phyloP scores from a whole-genome alignment of 2,888 invertebrate species.

The Poecilus cupreus region DNA sequence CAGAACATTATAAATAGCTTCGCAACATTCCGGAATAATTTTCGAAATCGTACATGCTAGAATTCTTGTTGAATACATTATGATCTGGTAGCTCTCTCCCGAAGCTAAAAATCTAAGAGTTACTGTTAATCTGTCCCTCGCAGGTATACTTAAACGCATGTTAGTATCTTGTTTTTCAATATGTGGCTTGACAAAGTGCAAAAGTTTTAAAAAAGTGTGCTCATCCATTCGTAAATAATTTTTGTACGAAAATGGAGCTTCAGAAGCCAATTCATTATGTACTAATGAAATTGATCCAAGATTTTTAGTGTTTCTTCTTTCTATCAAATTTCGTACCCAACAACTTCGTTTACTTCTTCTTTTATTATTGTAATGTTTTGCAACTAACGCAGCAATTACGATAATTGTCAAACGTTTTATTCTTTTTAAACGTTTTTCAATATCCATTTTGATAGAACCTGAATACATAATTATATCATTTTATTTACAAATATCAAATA shows the following conservation, averaged over 20 bases:
- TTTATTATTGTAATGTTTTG: too few relatives aligned
- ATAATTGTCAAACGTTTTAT: too few relatives aligned
- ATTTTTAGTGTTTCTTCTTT: too few relatives aligned
- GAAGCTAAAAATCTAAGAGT: conserved; percentile 36
- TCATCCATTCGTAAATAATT: conserved; percentile 7
- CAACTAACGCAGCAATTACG: too few relatives aligned
- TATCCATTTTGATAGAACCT: too few relatives aligned
- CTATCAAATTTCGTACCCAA: too few relatives aligned
- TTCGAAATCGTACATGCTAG: background rate
- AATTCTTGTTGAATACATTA: conserved; percentile 6
- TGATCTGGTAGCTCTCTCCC: background rate
- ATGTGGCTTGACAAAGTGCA: background rate
- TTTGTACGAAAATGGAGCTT: background rate
- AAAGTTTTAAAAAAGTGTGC: background rate
- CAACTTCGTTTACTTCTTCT: too few relatives aligned
- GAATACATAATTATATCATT: too few relatives aligned
- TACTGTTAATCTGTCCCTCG: background rate
- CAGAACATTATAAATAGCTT: conserved; percentile 22
- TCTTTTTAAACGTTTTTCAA: too few relatives aligned
- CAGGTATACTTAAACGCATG: background rate
- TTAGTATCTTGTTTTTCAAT: background rate
- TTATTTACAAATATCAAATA: too few relatives aligned
- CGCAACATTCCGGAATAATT: conserved; percentile 9
- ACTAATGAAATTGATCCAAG: too few relatives aligned
- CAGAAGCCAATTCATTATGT: background rate